Base-by-base conservation (phyloP, 2,888 invertebrate genomes). In the Gastrophysa polygoni region DNA sequence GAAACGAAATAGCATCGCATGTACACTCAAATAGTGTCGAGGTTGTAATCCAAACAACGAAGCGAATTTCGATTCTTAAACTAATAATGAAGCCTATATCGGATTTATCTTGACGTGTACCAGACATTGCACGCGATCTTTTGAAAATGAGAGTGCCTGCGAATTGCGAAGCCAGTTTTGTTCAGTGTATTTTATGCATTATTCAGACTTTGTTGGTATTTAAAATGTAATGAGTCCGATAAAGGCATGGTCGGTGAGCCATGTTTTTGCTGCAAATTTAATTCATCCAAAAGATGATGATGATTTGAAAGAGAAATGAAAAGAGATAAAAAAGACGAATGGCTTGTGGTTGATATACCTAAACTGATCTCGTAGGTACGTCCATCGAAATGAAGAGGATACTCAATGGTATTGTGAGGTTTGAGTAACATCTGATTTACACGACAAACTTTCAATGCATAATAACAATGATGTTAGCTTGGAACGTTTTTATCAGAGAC, bases 161-260 rank as follows among this genome's bases (percentile, higher is more conserved):
- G 54, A 61, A 57, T 61, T 44, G 43, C 32, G 32, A 44, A 65
- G 56, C 59, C 59, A 52, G 64, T 65, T 65, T 61, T 65, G 59
- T 65, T 65, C 44, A 61, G 57, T 61, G 61, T 59, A 57, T 67
- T 63, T 63, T 61, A 63, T 63, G 57, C 57, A 65, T 65, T 65
- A 67, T 64, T 64, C 63, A 61, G 59, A 21, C 57, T 63, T 51
- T 67, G 61, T 67, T 63, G 54, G 63, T 65, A 63, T 65, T 63
- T 54, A 52, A 50, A 65, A 64, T 64, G 60, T 63, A 64, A 60
- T 58, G 54, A 64, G 55, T 67, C 61, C 57, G 59, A 64, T 63
- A 62, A 59, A 18, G 32, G 5, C 14, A 47, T 59, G 59, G 52
- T 59, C 46, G 2, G 17, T 29, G 47, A 18, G 59, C 55, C 24